phyloP scores from a whole-genome alignment of 2,888 invertebrate genomes.

The Phaonia tiefii region DNA sequence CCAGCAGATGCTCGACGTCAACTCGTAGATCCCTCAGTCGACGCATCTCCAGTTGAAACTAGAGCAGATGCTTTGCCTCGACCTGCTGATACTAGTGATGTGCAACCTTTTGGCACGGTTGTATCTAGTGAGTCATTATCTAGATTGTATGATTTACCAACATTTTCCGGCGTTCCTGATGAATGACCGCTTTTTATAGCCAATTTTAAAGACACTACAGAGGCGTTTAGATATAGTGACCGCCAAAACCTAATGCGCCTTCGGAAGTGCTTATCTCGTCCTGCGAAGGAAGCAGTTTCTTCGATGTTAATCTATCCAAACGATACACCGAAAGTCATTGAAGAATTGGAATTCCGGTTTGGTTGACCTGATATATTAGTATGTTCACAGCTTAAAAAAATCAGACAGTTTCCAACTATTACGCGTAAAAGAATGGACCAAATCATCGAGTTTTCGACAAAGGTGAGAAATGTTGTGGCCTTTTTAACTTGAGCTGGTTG shows the following conservation, averaged over 20 bases:
- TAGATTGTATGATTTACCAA: conserved; percentile 54
- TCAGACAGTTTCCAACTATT: conserved; percentile 45
- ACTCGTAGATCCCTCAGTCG: too few relatives aligned
- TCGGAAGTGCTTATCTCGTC: conserved; percentile 46
- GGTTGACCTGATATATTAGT: conserved; percentile 42
- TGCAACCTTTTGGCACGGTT: too few relatives aligned
- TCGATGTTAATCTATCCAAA: conserved; percentile 47
- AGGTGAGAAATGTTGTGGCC: conserved; percentile 38
- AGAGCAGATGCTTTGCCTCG: too few relatives aligned
- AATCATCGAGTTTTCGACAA: conserved; percentile 15
- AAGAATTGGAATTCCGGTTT: too few relatives aligned
- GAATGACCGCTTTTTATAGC: conserved; percentile 56
- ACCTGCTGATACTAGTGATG: too few relatives aligned
- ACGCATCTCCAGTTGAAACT: too few relatives aligned
- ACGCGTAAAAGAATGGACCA: conserved; percentile 20
- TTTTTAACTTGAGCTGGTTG: not conserved
- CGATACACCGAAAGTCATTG: conserved; percentile 19
- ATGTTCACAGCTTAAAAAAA: conserved; percentile 32
- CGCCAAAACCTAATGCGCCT: conserved; percentile 50
- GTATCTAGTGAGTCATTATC: too few relatives aligned
- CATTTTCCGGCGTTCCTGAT: conserved; percentile 52
- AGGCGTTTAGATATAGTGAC: conserved; percentile 40
- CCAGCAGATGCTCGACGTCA: too few relatives aligned
- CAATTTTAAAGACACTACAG: conserved; percentile 51
- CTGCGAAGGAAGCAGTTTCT: conserved; percentile 48